Percentiles rank a stretch among this genome's conserved stretches.
Conservation (phyloP, 1,140 invertebrate genomes). For the Chironomus tepperi region DNA sequence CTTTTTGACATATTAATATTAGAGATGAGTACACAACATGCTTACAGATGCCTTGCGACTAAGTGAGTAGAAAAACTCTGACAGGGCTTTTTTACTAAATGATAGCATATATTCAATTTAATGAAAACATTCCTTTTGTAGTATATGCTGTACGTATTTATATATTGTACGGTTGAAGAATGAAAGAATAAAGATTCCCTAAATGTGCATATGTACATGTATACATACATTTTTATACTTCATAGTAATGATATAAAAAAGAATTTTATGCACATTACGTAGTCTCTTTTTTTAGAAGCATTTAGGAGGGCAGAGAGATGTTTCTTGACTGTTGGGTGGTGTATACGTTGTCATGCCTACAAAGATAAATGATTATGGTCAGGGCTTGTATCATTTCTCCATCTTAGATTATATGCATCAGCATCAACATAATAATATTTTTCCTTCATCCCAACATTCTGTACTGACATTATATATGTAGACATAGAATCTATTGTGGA, state of each 20-base stretch:
- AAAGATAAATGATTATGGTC: constrained; percentile 8
- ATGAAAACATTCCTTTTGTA: constrained; percentile 2
- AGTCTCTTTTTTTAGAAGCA: background rate
- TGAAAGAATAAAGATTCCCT: too few species aligned
- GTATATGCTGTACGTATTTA: background rate
- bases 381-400: background rate
- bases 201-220: too few species aligned
- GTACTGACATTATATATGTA: background rate
- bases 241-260: constrained; percentile 2
- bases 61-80: background rate
- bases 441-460: background rate
- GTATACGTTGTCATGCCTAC: background rate
- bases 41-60: background rate
- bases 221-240: background rate
- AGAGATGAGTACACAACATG: background rate
- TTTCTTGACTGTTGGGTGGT: background rate
- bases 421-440: background rate
- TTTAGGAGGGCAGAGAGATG: background rate
- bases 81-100: background rate
- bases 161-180: background rate
- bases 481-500: background rate
- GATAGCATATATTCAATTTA: background rate
- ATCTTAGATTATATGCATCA: background rate
- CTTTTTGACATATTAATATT: background rate
- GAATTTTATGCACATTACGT: background rate